These are phyloP conservation scores for Bradysia coprophila DNA, from an alignment of 1,140 invertebrate species.

Conservation along the genomic window DNA sequence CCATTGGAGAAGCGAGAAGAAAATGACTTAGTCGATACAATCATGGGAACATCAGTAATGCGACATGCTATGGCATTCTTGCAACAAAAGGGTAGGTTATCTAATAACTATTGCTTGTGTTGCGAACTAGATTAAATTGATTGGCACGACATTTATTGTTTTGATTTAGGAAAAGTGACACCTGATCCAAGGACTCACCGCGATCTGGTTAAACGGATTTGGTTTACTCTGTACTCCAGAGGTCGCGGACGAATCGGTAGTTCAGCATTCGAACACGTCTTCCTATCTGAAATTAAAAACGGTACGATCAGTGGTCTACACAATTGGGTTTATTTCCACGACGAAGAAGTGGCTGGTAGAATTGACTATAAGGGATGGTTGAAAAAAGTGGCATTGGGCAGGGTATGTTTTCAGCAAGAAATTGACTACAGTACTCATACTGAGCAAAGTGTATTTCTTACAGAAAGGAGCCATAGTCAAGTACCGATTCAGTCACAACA, in stretches of 20 bases:
- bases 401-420: no score
- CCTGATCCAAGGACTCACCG: slow-evolving; percentile 46
- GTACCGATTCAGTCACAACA: slow-evolving; percentile 52
- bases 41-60: slow-evolving; percentile 56
- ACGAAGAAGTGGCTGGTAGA: slow-evolving; percentile 44
- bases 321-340: slow-evolving; percentile 74
- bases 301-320: slow-evolving; percentile 63
- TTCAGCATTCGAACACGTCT: slow-evolving; percentile 74
- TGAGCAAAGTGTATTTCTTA: slow-evolving; percentile 13
- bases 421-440: no score
- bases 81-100: slow-evolving; percentile 40
- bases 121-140: neutral
- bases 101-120: neutral
- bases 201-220: slow-evolving; percentile 51
- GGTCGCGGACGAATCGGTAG: slow-evolving; percentile 56
- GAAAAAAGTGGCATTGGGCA: slow-evolving; percentile 46
- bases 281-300: slow-evolving; percentile 64
- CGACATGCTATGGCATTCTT: slow-evolving; percentile 51
- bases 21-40: slow-evolving; percentile 50
- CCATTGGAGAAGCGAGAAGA: slow-evolving; percentile 54
- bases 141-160: neutral
- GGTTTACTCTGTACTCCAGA: slow-evolving; percentile 66
- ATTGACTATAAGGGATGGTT: slow-evolving; percentile 64
- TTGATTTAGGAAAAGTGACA: slow-evolving; percentile 26
- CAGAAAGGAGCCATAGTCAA: slow-evolving; percentile 67